Base-by-base conservation (phyloP, 2,888 invertebrate species). In the Pristionchus entomophagus region DNA sequence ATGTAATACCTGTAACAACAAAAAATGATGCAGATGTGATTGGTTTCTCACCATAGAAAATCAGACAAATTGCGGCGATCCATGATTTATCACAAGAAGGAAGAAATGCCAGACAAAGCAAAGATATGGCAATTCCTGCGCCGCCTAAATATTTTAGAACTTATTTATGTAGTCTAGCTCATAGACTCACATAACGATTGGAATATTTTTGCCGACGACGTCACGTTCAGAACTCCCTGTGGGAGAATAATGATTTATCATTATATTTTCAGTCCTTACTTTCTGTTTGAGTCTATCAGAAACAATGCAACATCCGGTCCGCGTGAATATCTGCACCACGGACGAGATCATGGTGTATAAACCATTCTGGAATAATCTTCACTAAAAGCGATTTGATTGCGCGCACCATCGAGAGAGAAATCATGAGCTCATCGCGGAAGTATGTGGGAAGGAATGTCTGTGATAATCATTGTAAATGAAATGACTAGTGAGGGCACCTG, bases 371-470 rank as follows among this genome's bases (percentile, higher is more conserved):
- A 81, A 19, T 6, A 62, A 6, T 8, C 6, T 45, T 6, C 6
- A 10, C 6, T 10, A 6, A 45, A 6, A 45, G 8, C 6, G 14
- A 10, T 45, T 10, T 14, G 14, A 45, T 45, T 14, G 45, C 45
- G 19, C 62, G n/a, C 8, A 81, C 81, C 32, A 26, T 32, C 0
- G 51, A 35, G 29, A 81, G 53, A 12, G 81, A 53, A 19, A 81
- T n/a, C 12, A 29, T 17, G 8, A 81, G 56, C 14, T 81, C 53
- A 53, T 81, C 81, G 0, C 56, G 32, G 32, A 81, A 81, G 35
- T 81, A 81, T 10, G 81, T 81, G 0, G 81, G 81, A 12, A 81
- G 81, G 22, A 82, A 82, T 6, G 41, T 29, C 82, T 82, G 41
- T 14, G 6, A 41, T 26, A 4, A 32, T 32, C 29, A 10, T 38